These are phyloP conservation scores for Myathropa florea DNA, from an alignment of 2,888 invertebrate species.

Conservation along the genomic window DNA sequence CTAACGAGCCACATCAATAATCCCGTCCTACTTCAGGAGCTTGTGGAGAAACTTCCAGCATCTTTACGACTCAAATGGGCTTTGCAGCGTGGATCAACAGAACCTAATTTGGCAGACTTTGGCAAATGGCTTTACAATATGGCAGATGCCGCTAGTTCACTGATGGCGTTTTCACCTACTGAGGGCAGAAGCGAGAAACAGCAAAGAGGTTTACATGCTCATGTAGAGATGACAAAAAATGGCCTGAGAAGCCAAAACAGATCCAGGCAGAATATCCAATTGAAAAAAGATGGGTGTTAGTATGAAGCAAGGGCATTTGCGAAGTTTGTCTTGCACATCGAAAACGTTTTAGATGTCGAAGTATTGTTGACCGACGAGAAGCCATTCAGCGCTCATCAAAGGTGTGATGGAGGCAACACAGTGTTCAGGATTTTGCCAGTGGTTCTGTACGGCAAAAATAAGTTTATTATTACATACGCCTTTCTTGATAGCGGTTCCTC, in stretches of 20 bases:
- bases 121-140: constrained; percentile 45
- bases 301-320: neutral
- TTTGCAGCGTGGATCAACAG: too few relatives aligned
- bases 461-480: neutral
- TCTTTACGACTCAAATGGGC: too few relatives aligned
- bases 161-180: neutral
- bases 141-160: constrained; percentile 49
- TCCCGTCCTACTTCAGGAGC: constrained; percentile 56
- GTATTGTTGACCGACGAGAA: neutral
- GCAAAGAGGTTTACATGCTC: neutral
- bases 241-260: neutral
- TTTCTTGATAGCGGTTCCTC: constrained; percentile 20
- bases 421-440: constrained; percentile 35
- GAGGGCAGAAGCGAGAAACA: constrained; percentile 10
- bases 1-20: constrained; percentile 44
- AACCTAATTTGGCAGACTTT: constrained; percentile 13
- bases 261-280: neutral
- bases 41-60: constrained; percentile 61
- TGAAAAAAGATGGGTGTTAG: neutral
- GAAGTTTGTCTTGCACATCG: neutral
- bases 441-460: constrained; percentile 25
- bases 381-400: constrained; percentile 18
- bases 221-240: neutral
- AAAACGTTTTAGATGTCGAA: neutral
- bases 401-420: neutral